Conservation (phyloP, 2,888 invertebrate species). For the Alcis repandata region DNA sequence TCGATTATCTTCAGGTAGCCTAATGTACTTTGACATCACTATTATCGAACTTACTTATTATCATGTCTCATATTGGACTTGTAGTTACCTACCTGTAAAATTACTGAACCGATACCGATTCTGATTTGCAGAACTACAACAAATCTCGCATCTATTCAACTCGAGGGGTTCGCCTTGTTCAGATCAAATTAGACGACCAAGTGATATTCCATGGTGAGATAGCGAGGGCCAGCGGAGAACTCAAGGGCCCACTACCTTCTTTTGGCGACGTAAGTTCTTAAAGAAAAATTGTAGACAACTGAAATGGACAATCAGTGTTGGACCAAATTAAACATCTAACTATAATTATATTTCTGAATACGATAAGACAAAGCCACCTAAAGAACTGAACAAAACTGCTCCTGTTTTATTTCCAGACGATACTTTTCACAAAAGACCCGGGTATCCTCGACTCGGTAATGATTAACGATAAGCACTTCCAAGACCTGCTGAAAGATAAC, state of each 20-base stretch:
- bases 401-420: constrained; percentile 89
- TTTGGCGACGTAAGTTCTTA: constrained; percentile 89
- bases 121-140: constrained; percentile 91
- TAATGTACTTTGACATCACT: too few relatives aligned
- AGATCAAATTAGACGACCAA: constrained; percentile 89
- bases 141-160: constrained; percentile 94
- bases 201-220: constrained; percentile 94
- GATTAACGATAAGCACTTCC: constrained; percentile 75
- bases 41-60: too few relatives aligned
- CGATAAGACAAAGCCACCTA: too few relatives aligned
- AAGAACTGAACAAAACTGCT: too few relatives aligned
- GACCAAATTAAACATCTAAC: too few relatives aligned
- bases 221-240: constrained; percentile 91
- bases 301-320: too few relatives aligned
- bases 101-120: neutral
- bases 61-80: too few relatives aligned
- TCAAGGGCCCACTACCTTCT: constrained; percentile 89
- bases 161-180: constrained; percentile 91
- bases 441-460: constrained; percentile 87
- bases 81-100: neutral
- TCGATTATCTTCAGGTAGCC: too few relatives aligned
- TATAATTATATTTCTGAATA: too few relatives aligned
- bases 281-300: neutral
- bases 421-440: constrained; percentile 93
- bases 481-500: constrained; percentile 75